Base-by-base conservation (phyloP, 2,113 vertebrate species). In the Peromyscus polionotus region DNA sequence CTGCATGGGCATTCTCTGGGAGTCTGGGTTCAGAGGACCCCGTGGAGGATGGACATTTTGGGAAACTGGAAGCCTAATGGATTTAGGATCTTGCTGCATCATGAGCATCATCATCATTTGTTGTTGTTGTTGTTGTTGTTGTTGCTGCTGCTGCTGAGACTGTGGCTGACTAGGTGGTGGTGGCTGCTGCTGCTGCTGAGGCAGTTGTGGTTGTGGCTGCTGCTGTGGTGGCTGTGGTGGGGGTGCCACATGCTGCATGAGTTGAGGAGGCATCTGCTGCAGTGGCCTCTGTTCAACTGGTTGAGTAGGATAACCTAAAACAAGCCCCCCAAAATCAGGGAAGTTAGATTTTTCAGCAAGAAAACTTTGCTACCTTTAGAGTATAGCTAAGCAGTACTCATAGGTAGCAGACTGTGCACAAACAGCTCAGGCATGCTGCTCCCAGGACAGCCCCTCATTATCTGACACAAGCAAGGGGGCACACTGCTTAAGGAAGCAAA, bases 71-170 rank as follows among this genome's bases (percentile, higher is more conserved):
- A 99, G 99, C 95, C 99, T 99, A 98, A 98, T 98, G 1, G 99
- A 98, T 92, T 99, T 99, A 85, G 99, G 99, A 86, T 99, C 99
- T 97, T 99, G 99, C 92, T 99, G 99, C 99, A 99, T 99, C 99
- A 99, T 99, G 51, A 99, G 97, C 99, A 99, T 99, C 99, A 99
- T 99, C 99, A 99, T 99, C 99, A 99, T 99, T 93, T 99, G 99
- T 79, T 99, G 99, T 33, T 99, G 99, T 48, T 99, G 99, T 61
- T 99, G 99, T 33, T 81, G 99, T 17, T 99, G 99, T 97, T 98
- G 99, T 99, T 48, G 99, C 97, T 86, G 70, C 0, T 94, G 99
- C 99, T 48, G 99, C 97, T 86, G 85, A n/a, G 99, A 95, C 51
- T 95, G 98, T 80, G 99, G 99, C 3, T 99, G 98, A 67, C 98